These are phyloP conservation scores for Diloba caeruleocephala DNA, from an alignment of 2,888 invertebrate genomes.

Conservation along the genomic window DNA sequence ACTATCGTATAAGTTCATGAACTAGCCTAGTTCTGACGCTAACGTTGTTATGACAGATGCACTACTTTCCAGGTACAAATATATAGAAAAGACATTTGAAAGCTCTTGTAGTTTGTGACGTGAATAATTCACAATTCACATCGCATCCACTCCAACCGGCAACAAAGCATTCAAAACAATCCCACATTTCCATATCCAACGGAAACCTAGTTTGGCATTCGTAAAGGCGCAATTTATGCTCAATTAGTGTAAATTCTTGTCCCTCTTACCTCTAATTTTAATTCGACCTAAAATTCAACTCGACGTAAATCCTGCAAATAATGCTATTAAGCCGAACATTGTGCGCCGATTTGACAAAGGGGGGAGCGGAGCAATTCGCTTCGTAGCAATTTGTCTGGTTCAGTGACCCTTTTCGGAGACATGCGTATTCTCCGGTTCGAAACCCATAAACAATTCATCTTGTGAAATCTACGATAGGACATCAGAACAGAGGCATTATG, in stretches of 20 bases:
- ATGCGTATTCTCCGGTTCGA: slow-evolving; percentile 61
- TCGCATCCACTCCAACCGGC: slow-evolving; percentile 52
- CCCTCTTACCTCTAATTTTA: slow-evolving; percentile 64
- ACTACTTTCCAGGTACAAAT: slow-evolving; percentile 50
- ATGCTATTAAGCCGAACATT: slow-evolving; percentile 72
- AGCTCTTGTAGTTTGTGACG: slow-evolving; percentile 58
- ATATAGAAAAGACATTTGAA: slow-evolving; percentile 62
- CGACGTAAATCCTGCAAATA: slow-evolving; percentile 73
- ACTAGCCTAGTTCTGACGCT: slow-evolving; percentile 8
- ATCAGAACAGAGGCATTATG: slow-evolving; percentile 63
- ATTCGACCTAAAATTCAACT: slow-evolving; percentile 65
- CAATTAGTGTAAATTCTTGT: slow-evolving; percentile 65
- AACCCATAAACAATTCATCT: slow-evolving; percentile 77
- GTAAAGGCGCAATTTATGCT: slow-evolving; percentile 68
- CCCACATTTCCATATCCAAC: slow-evolving; percentile 63
- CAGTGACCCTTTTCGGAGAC: slow-evolving; percentile 73
- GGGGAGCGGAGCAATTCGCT: slow-evolving; percentile 66
- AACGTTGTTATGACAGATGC: slow-evolving; percentile 34
- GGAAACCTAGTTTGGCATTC: slow-evolving; percentile 65
- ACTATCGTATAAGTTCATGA: slow-evolving; percentile 25
- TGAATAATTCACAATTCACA: slow-evolving; percentile 69
- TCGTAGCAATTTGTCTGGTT: slow-evolving; percentile 78
- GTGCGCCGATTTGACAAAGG: slow-evolving; percentile 69
- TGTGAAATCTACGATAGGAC: slow-evolving; percentile 66
- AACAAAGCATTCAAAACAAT: slow-evolving; percentile 64